These are phyloP conservation scores for Gallinago stenura DNA, from an alignment of 2,797 vertebrate species.

Conservation along the genomic window DNA sequence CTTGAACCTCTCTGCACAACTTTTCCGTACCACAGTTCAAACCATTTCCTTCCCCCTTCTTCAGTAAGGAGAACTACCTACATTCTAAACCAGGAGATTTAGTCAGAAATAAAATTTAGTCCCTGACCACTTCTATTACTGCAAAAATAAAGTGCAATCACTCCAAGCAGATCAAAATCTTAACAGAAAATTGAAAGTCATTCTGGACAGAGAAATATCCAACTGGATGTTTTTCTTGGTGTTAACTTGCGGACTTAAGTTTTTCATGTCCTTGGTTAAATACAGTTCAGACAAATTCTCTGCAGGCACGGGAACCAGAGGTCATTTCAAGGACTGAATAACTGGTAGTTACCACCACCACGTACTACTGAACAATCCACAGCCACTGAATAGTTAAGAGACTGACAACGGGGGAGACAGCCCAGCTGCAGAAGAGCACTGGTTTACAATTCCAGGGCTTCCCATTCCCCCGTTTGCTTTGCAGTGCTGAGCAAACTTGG, in stretches of 20 bases:
- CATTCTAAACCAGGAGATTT: not conserved
- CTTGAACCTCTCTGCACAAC: not conserved
- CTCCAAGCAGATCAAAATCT: not conserved
- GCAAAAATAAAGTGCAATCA: not conserved
- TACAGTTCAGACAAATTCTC: rapidly evolving
- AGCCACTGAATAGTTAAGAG: not conserved
- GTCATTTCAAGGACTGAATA: not conserved
- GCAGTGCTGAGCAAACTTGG: not conserved
- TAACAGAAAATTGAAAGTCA: not conserved
- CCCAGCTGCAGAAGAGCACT: not conserved
- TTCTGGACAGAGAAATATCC: not conserved
- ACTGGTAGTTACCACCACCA: not conserved
- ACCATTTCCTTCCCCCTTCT: not conserved
- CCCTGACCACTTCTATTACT: not conserved
- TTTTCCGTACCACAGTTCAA: not conserved
- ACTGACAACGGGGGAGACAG: not conserved
- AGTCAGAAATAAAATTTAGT: not conserved
- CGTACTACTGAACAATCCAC: not conserved
- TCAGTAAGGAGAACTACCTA: not conserved
- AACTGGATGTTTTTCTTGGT: not conserved
- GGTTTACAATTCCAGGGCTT: not conserved
- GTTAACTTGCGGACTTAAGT: not conserved
- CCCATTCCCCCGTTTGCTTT: not conserved
- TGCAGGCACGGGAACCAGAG: not conserved
- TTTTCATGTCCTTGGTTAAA: not conserved